These are phyloP conservation scores for Cetoscarus ocellatus DNA, from an alignment of 2,797 vertebrate species.

Conservation along the genomic window DNA sequence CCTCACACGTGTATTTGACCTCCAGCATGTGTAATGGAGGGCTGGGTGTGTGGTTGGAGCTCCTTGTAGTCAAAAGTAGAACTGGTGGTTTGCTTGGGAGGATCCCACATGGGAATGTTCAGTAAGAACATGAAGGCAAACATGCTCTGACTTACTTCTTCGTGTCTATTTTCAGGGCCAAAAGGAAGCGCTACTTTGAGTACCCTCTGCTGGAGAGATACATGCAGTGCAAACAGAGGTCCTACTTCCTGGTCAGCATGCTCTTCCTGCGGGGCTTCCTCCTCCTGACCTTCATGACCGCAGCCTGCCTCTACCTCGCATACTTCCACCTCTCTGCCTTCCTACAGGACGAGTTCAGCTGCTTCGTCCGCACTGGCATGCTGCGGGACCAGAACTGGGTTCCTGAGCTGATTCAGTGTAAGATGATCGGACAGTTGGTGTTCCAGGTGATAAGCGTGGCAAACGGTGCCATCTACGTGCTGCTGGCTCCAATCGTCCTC, in stretches of 20 bases:
- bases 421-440: constrained; percentile 90
- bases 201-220: constrained; percentile 96
- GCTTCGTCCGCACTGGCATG: constrained; percentile 90
- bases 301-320: constrained; percentile 93
- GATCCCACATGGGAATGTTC: constrained; percentile 6
- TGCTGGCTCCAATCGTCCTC: constrained; percentile 89
- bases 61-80: constrained; percentile 29
- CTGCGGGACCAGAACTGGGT: constrained; percentile 85
- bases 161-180: constrained; percentile 76
- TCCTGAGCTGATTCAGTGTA: constrained; percentile 91
- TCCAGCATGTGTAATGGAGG: neutral
- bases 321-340: constrained; percentile 94
- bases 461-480: constrained; percentile 86
- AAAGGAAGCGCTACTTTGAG: constrained; percentile 94
- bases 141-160: constrained; percentile 29
- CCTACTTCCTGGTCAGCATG: constrained; percentile 91
- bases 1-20: neutral
- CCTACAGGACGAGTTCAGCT: constrained; percentile 95
- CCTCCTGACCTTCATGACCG: constrained; percentile 89
- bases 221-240: constrained; percentile 92
- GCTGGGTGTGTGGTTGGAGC: constrained; percentile 10
- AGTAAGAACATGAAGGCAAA: constrained; percentile 18
- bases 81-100: constrained; percentile 12
- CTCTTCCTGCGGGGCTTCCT: constrained; percentile 93
- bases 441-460: constrained; percentile 94